Base-by-base conservation (phyloP, 2,888 invertebrate genomes). In the Xestia ashworthii region DNA sequence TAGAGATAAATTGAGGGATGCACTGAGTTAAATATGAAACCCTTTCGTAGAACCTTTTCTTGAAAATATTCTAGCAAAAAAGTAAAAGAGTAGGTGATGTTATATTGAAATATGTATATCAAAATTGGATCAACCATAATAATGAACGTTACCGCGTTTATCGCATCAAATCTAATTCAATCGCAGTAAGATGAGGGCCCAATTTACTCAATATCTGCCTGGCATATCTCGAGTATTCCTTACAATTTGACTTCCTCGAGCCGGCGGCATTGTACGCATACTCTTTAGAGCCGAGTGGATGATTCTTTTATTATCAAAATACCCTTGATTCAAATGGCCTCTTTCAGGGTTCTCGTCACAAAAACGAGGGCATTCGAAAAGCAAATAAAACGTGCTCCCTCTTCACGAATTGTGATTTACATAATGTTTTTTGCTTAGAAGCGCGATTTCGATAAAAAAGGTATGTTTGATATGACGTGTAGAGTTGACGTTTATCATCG, bases 231-330 rank as follows among this genome's bases (percentile, higher is more conserved):
- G 75, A 89, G 88, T 88, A 88, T 89, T 89, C 87, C 87, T 87
- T 84, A 87, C 88, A 87, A 91, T 91, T 91, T 88, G 82, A 90
- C 88, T 90, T 90, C 82, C 81, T 74, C 83, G 58, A 83, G 84
- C 76, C 84, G 83, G 86, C 80, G 74, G 83, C 77, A 89, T 90
- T 90, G 88, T 90, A 87, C 89, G 90, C 88, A 90, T 90, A 91
- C 91, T 91, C 89, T 89, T 90, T 89, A 88, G 85, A 88, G 84
- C 85, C 88, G 87, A 93, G 91, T 92, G 92, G 92, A 91, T 93
- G 91, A 93, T 92, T 93, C 92, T 92, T 93, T 93, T 94, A 94
- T 94, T 92, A 94, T 93, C 91, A 93, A 93, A 93, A 94, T 92
- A 93, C 92, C 91, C 91, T 91, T 91, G 91, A 93, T 92, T 92